A percentile compares a stretch with the other conserved stretches of the same genome.
These are phyloP conservation scores for Cantharis rustica DNA, from an alignment of 2,888 invertebrate genomes.

Conservation along the genomic window DNA sequence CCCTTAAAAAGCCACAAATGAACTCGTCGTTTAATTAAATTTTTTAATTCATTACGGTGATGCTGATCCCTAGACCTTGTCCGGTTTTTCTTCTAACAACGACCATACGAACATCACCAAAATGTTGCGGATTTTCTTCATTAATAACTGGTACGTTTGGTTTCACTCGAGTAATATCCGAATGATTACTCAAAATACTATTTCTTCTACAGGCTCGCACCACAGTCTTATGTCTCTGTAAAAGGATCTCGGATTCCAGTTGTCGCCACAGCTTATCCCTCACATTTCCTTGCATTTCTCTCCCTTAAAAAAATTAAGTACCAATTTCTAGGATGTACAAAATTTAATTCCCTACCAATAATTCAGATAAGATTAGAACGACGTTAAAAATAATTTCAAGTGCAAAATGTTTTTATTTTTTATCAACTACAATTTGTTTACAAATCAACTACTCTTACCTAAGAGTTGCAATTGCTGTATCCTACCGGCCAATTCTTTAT, in stretches of 20 bases:
- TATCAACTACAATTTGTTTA: background rate
- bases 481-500: conserved; percentile 80
- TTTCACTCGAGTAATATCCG: conserved; percentile 45
- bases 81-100: conserved; percentile 72
- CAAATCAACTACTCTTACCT: conserved; percentile 51
- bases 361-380: background rate
- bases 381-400: background rate
- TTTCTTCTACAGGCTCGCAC: conserved; percentile 67
- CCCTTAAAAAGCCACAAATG: conserved; percentile 61
- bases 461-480: conserved; percentile 86
- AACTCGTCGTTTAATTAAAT: background rate
- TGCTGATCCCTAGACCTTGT: conserved; percentile 83
- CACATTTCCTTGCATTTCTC: conserved; percentile 79
- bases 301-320: conserved; percentile 47
- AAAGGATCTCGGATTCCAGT: conserved; percentile 83
- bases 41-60: conserved; percentile 65
- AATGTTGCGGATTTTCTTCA: conserved; percentile 50
- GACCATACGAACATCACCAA: conserved; percentile 66
- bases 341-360: background rate
- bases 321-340: background rate
- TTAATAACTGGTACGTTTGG: conserved; percentile 47
- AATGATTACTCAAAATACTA: conserved; percentile 47
- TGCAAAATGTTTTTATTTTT: background rate
- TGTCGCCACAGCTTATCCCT: conserved; percentile 81
- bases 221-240: conserved; percentile 84